phyloP scores from a whole-genome alignment of 2,888 invertebrate genomes.

The Syrista parreyssii region DNA sequence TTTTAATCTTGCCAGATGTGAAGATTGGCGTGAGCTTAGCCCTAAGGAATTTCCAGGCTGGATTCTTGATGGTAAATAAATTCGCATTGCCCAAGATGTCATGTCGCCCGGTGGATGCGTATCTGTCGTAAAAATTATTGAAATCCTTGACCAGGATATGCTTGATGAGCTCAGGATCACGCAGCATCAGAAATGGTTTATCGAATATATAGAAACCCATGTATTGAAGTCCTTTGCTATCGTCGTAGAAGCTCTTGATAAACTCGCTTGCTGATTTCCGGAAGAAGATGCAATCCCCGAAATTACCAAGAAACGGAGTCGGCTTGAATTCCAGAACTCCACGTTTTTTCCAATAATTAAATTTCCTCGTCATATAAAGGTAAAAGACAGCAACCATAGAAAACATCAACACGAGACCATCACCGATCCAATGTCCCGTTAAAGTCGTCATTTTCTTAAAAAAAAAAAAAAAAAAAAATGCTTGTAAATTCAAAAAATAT shows the following conservation, averaged over 20 bases:
- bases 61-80: constrained; percentile 65
- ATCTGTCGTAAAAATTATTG: constrained; percentile 62
- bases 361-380: constrained; percentile 50
- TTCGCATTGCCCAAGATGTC: constrained; percentile 64
- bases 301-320: constrained; percentile 65
- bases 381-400: constrained; percentile 33
- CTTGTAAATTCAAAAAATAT: too few species aligned
- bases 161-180: constrained; percentile 67
- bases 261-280: constrained; percentile 54
- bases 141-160: constrained; percentile 67
- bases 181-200: constrained; percentile 64
- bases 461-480: too few species aligned
- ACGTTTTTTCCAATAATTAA: constrained; percentile 59
- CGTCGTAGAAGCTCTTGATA: constrained; percentile 59
- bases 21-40: constrained; percentile 66
- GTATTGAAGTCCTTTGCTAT: constrained; percentile 50
- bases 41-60: constrained; percentile 65
- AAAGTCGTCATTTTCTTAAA: constrained; percentile 39
- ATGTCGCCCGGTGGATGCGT: constrained; percentile 45
- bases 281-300: constrained; percentile 52
- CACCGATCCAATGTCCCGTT: constrained; percentile 43
- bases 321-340: constrained; percentile 62
- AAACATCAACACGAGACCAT: constrained; percentile 35
- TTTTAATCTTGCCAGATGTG: constrained; percentile 56
- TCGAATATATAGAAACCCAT: constrained; percentile 63